Conservation (phyloP, 2,888 invertebrate genomes). For the Priocnemis perturbator region DNA sequence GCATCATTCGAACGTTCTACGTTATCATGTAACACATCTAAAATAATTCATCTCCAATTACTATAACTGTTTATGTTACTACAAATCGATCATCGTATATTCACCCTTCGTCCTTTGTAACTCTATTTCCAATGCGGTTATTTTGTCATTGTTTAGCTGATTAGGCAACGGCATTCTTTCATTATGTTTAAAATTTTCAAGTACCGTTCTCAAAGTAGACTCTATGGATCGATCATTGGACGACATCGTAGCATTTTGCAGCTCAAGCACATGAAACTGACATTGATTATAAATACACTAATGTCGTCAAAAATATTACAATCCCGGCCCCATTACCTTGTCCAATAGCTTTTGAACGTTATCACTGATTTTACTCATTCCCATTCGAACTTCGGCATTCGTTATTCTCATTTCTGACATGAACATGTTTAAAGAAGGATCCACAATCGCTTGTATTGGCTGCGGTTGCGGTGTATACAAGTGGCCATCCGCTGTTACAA, state of each 20-base stretch:
- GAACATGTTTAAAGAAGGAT: constrained; percentile 77
- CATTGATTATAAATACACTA: constrained; percentile 10
- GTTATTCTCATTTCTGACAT: constrained; percentile 80
- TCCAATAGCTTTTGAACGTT: constrained; percentile 80
- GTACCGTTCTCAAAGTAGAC: neutral
- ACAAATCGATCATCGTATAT: neutral
- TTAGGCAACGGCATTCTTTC: constrained; percentile 12
- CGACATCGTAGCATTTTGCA: constrained; percentile 65
- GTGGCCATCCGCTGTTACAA: constrained; percentile 63
- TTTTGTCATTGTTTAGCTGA: constrained; percentile 33
- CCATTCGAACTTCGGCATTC: constrained; percentile 82
- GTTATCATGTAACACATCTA: constrained; percentile 32
- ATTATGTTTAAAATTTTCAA: constrained; percentile 25
- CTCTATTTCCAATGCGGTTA: constrained; percentile 39
- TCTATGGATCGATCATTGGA: constrained; percentile 33
- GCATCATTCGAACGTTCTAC: constrained; percentile 30
- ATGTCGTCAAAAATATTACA: constrained; percentile 3
- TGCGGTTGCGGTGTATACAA: constrained; percentile 59
- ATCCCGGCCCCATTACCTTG: constrained; percentile 67
- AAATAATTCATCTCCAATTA: neutral
- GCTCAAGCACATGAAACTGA: constrained; percentile 67
- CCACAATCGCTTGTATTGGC: constrained; percentile 63
- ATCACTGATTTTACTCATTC: constrained; percentile 79
- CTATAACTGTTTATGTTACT: neutral
- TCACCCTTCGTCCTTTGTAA: constrained; percentile 47